A percentile compares a stretch with the other conserved stretches of the same genome.
phyloP scores from a whole-genome alignment of 2,797 vertebrate genomes.

The Helarctos malayanus region DNA sequence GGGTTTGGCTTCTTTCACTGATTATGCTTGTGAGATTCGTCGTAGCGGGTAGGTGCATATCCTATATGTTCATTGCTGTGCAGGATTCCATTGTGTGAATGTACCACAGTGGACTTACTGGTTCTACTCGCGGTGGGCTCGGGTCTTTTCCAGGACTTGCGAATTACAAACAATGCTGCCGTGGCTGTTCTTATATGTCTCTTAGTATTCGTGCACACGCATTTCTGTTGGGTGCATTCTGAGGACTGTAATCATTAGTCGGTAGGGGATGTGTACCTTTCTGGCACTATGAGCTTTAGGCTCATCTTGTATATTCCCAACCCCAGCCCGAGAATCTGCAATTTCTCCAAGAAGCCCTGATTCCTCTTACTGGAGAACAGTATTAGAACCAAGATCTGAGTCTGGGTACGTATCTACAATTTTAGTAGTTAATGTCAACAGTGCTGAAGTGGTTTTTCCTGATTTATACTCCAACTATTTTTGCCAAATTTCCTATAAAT shows the following conservation, averaged over 20 bases:
- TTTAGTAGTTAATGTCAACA: neutral
- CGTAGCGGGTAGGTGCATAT: neutral
- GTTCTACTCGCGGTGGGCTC: neutral
- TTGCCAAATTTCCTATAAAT: neutral
- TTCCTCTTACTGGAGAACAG: neutral
- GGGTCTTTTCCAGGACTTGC: neutral
- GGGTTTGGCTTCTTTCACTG: neutral
- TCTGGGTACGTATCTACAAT: neutral
- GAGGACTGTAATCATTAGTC: neutral
- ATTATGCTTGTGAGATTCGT: neutral
- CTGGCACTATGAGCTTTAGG: neutral
- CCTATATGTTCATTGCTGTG: neutral
- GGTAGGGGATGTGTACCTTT: neutral
- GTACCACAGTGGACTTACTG: neutral
- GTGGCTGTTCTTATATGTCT: neutral
- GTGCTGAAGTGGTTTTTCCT: slow-evolving; percentile 11
- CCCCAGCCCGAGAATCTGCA: neutral
- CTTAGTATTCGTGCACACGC: neutral
- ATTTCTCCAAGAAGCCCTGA: neutral
- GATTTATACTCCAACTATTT: neutral
- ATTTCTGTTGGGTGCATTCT: slow-evolving; percentile 17
- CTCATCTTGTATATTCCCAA: neutral
- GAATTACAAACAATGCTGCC: neutral
- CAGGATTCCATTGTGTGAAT: slow-evolving; percentile 23
- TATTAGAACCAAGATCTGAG: neutral